phyloP scores from a whole-genome alignment of 2,113 vertebrate genomes.

The Zingel zingel region DNA sequence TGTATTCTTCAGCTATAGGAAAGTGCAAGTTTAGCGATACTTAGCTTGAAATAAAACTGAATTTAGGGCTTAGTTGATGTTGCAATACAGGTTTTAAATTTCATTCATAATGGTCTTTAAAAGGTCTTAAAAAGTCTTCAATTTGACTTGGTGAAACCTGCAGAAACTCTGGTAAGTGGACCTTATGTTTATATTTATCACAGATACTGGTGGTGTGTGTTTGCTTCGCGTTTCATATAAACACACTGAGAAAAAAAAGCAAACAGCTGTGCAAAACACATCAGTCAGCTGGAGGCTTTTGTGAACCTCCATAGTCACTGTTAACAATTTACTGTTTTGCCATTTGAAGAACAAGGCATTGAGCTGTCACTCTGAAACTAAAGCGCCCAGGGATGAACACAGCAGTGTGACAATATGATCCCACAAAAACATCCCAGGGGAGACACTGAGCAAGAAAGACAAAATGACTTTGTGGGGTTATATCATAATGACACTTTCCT shows the following conservation, averaged over 20 bases:
- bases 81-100: too few species aligned
- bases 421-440: slow-evolving; percentile 50
- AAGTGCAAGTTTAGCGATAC: too few species aligned
- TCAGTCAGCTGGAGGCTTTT: slow-evolving; percentile 29
- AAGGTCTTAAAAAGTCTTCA: too few species aligned
- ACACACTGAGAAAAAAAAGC: background rate
- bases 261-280: slow-evolving; percentile 22
- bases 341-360: slow-evolving; percentile 36
- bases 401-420: slow-evolving; percentile 58
- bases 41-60: too few species aligned
- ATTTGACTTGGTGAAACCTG: too few species aligned
- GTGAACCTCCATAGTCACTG: slow-evolving; percentile 33
- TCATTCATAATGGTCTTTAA: too few species aligned
- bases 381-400: slow-evolving; percentile 55
- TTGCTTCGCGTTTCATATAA: background rate
- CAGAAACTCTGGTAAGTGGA: too few species aligned
- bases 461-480: slow-evolving; percentile 31
- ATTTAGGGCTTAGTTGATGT: too few species aligned
- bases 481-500: slow-evolving; percentile 16
- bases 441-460: slow-evolving; percentile 11
- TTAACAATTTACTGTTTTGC: slow-evolving; percentile 44
- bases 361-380: slow-evolving; percentile 52
- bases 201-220: background rate
- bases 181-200: background rate
- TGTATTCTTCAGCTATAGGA: too few species aligned